A percentile compares a stretch with the other conserved stretches of the same genome.
Evolutionary conservation across 2,797 vertebrate species (phyloP).

Genomic region (Smutsia gigantea): DNA sequence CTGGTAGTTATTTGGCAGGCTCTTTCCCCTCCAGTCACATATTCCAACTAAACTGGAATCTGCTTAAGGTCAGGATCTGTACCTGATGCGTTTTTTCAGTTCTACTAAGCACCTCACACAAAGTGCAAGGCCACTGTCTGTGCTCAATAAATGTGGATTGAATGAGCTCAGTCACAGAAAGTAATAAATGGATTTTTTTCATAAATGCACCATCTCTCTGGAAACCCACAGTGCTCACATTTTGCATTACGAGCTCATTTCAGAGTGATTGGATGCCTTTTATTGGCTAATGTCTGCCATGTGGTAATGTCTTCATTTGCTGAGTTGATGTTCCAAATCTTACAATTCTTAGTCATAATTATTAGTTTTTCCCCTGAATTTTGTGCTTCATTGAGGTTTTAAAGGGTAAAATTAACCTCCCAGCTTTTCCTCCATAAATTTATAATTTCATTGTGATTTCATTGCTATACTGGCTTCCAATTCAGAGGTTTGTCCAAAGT

Average conservation of each 20-base stretch:
- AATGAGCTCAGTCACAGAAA: conserved; percentile 56
- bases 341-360: conserved; percentile 72
- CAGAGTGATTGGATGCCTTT: conserved; percentile 56
- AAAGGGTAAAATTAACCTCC: conserved; percentile 79
- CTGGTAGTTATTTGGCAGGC: neutral
- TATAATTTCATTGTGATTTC: conserved; percentile 72
- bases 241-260: conserved; percentile 51
- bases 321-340: conserved; percentile 62
- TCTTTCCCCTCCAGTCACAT: neutral
- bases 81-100: conserved; percentile 2
- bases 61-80: conserved; percentile 60
- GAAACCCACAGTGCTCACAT: conserved; percentile 52
- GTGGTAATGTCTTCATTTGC: conserved; percentile 67
- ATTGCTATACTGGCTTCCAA: conserved; percentile 70
- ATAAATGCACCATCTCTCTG: conserved; percentile 23
- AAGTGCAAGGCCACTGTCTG: conserved; percentile 5
- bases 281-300: conserved; percentile 71
- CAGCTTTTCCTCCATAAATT: conserved; percentile 64
- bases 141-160: conserved; percentile 41
- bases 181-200: conserved; percentile 57
- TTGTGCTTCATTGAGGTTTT: conserved; percentile 76
- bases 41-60: conserved; percentile 51
- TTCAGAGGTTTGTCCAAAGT: conserved; percentile 71
- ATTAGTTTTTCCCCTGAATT: conserved; percentile 80
- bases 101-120: neutral